phyloP scores from a whole-genome alignment of 2,888 invertebrate genomes.

The Perizoma affinitatum region DNA sequence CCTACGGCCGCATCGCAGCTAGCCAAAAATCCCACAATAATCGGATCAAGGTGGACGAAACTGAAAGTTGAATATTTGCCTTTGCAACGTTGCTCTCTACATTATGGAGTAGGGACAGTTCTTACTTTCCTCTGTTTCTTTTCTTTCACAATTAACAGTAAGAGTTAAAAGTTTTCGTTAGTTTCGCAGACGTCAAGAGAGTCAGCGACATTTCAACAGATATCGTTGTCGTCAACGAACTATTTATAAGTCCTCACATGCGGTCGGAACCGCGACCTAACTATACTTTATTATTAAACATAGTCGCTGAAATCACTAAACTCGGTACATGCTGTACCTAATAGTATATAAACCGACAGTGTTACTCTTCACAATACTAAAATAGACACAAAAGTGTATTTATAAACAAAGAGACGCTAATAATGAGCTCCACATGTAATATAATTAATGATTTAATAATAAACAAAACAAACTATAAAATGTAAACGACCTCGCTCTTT shows the following conservation, averaged over 20 bases:
- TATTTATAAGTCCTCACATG: conserved; percentile 31
- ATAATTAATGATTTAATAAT: conserved; percentile 15
- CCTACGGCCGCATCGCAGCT: conserved; percentile 59
- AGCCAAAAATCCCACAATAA: conserved; percentile 72
- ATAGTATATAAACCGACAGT: no score
- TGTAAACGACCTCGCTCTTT: conserved; percentile 21
- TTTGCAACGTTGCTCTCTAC: conserved; percentile 36
- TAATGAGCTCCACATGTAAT: conserved; percentile 19
- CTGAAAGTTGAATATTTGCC: conserved; percentile 39
- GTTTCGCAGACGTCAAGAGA: no score
- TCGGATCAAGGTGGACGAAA: conserved; percentile 72
- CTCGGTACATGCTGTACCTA: background rate
- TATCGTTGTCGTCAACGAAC: conserved; percentile 18
- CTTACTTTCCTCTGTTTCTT: no score
- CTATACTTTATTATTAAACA: conserved; percentile 24
- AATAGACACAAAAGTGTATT: conserved; percentile 18
- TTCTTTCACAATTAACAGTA: no score
- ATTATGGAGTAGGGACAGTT: background rate
- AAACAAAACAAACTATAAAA: conserved; percentile 30
- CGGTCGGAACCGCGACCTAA: conserved; percentile 16
- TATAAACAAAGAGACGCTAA: conserved; percentile 16
- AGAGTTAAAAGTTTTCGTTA: no score
- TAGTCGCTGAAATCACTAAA: conserved; percentile 10
- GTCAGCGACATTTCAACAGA: background rate
- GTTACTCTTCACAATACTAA: conserved; percentile 1